These are phyloP conservation scores for Coregonus sp. DNA, from an alignment of 2,797 vertebrate species.

Conservation along the genomic window DNA sequence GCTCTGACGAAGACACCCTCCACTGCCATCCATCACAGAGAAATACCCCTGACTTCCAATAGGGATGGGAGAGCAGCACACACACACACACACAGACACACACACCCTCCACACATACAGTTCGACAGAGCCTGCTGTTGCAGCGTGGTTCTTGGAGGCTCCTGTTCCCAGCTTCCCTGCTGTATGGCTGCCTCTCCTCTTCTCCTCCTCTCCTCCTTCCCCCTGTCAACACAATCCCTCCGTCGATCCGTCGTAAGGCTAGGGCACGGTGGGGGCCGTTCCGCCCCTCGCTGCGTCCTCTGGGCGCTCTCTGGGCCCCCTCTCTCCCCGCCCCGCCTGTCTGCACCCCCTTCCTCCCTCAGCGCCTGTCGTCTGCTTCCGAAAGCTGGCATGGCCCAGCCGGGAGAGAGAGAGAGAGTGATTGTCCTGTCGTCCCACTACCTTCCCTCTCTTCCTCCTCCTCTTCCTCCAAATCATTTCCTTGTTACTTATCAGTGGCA, in stretches of 20 bases:
- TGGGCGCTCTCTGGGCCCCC: slow-evolving; percentile 62
- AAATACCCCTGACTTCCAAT: slow-evolving; percentile 53
- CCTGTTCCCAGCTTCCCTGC: slow-evolving; percentile 69
- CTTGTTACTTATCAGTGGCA: slow-evolving; percentile 22
- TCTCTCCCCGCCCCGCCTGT: slow-evolving; percentile 1
- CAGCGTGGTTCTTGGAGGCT: slow-evolving; percentile 65
- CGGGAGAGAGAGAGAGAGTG: neutral
- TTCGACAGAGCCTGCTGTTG: slow-evolving; percentile 43
- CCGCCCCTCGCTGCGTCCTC: slow-evolving; percentile 71
- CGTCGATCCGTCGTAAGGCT: slow-evolving; percentile 49
- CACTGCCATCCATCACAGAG: slow-evolving; percentile 65
- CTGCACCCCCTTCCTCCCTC: slow-evolving; percentile 3
- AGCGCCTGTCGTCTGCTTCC: slow-evolving; percentile 21
- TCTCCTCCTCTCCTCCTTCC: slow-evolving; percentile 60
- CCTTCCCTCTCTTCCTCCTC: neutral
- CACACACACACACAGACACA: neutral
- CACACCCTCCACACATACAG: neutral
- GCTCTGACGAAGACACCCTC: slow-evolving; percentile 61
- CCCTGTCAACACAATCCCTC: slow-evolving; percentile 74
- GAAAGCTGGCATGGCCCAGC: slow-evolving; percentile 10
- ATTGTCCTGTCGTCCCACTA: neutral
- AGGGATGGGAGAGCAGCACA: slow-evolving; percentile 17
- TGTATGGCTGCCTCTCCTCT: slow-evolving; percentile 64
- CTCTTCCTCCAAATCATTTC: slow-evolving; percentile 16
- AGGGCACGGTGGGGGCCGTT: slow-evolving; percentile 57